A percentile compares a stretch with the other conserved stretches of the same genome.
Conservation (phyloP, 1,140 invertebrate genomes). For the Hylaeus volcanicus region DNA sequence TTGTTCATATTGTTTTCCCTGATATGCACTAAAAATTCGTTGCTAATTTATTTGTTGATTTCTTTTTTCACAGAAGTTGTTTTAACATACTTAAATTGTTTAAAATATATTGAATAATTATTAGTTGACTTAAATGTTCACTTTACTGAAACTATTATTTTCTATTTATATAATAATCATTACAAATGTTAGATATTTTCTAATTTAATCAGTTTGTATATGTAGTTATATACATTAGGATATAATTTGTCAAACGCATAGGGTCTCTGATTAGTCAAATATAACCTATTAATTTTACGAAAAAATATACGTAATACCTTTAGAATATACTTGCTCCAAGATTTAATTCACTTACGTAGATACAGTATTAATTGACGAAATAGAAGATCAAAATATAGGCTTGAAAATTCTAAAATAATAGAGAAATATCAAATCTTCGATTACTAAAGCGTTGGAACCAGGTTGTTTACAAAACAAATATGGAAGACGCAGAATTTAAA, state of each 20-base stretch:
- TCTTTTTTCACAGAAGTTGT: not conserved
- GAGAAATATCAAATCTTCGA: slow-evolving; percentile 6
- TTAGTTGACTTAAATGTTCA: not conserved
- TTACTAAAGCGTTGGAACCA: not conserved
- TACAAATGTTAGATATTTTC: not conserved
- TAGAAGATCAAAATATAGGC: not conserved
- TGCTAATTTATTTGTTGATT: slow-evolving; percentile 1
- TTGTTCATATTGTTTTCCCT: slow-evolving; percentile 63
- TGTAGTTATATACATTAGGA: not conserved
- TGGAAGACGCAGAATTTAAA: slow-evolving; percentile 62
- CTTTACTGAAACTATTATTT: not conserved
- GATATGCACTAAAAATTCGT: not conserved
- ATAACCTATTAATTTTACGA: slow-evolving; percentile 41
- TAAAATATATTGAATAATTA: not conserved
- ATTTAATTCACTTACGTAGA: slow-evolving; percentile 27
- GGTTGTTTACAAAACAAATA: slow-evolving; percentile 71
- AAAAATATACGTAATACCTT: not conserved
- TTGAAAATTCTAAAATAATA: not conserved
- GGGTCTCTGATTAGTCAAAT: slow-evolving; percentile 20
- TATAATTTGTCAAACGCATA: slow-evolving; percentile 13
- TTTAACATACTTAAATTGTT: not conserved
- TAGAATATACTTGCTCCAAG: not conserved
- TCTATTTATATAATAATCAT: not conserved
- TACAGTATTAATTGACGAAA: not conserved
- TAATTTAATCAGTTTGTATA: slow-evolving; percentile 2